Evolutionary conservation across 1,140 invertebrate genomes (phyloP), one percentile per base, ranked within the genome.

Genomic region (Hirudo medicinalis): DNA sequence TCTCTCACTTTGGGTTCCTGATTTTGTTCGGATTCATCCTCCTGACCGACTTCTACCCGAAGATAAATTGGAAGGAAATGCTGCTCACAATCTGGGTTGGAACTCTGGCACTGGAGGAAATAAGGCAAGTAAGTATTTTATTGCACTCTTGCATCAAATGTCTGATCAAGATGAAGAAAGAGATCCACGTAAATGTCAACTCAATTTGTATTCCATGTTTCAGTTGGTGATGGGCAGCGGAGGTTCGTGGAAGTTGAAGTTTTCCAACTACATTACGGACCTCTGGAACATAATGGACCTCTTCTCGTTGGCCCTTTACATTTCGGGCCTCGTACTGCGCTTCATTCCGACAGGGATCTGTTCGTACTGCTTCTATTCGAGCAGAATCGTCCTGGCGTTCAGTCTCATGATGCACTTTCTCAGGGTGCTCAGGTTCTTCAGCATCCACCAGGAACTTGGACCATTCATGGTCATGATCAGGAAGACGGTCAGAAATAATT

Each of bases 381-480:
- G 79, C 0, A 72, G 80, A 3, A 76, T 80, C 5, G 74, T 81
- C 27, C 75, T 80, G n/a, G 76, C 73, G 20, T 72, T 81, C 2
- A 79, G 80, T 71, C 75, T 82, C 25, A 76, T 82, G 43, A 75
- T 76, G 15, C 82, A 81, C 73, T 83, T 78, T 68, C 77, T 80
- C 32, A 72, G 82, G 11, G 75, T 80, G 29, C 74, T 83, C 54
- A 78, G 80, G 72, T 81, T 81, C 29, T 82, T 82, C 73, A 81
- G 79, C 32, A 78, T 81, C 4, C 76, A 79, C 69, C 78, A 79
- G 72, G 74, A 78, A 69, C 77, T 83, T 11, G 84, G 84, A 43
- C 84, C 83, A 13, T 84, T 83, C 71, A 77, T 84, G 11, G 81
- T 84, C 25, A 84, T 85, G 78, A 83, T 84, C 70, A 77, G 79